Evolutionary conservation across 2,113 vertebrate species (phyloP).

Genomic region (Aegithalos caudatus): DNA sequence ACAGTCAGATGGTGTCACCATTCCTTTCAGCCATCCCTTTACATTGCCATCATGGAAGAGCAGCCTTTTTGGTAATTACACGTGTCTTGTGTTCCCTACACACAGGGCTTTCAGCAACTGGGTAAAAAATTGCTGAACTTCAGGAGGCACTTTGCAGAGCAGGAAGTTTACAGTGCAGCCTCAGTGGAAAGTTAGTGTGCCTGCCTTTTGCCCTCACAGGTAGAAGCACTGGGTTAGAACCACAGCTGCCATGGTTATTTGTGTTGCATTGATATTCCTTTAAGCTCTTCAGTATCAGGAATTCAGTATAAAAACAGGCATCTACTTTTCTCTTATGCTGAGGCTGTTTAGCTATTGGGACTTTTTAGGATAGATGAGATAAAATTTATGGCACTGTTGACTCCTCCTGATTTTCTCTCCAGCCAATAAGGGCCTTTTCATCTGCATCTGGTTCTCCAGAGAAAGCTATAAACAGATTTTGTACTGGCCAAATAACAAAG

Average conservation of each 20-base stretch:
- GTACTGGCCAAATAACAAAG: neutral
- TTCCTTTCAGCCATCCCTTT: neutral
- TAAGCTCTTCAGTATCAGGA: neutral
- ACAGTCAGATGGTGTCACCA: neutral
- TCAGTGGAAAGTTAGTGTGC: neutral
- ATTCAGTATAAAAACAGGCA: neutral
- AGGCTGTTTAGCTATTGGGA: neutral
- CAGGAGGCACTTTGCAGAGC: neutral
- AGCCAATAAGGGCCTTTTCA: neutral
- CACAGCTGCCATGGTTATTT: neutral
- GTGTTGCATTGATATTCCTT: neutral
- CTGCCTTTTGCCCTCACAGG: neutral
- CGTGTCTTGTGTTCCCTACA: neutral
- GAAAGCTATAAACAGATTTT: neutral
- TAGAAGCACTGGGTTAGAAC: neutral
- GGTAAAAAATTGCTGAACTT: neutral
- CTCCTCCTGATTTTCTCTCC: neutral
- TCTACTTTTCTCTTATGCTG: neutral
- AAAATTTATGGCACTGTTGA: neutral
- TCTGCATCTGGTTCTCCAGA: neutral
- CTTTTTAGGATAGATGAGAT: neutral
- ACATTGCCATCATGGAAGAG: neutral
- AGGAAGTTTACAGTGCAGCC: neutral
- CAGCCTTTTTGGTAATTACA: fast-evolving
- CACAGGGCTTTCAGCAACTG: fast-evolving